These are phyloP conservation scores for Iguana delicatissima DNA, from an alignment of 2,797 vertebrate species.

Conservation along the genomic window DNA sequence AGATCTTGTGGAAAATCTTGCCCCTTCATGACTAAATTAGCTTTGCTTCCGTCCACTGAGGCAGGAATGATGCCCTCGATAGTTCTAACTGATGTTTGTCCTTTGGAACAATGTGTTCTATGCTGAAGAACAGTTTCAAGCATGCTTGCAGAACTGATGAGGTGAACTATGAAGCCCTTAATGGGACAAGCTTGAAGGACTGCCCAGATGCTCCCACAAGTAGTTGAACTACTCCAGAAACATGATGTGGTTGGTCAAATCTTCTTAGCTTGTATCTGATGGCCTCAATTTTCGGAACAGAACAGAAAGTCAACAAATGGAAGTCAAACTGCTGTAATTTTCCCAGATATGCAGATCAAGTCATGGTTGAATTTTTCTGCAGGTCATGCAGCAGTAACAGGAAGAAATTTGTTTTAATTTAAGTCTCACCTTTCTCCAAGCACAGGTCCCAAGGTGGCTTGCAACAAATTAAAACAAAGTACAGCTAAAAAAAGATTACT, in stretches of 20 bases:
- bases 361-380: neutral
- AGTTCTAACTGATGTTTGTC: neutral
- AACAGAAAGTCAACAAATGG: neutral
- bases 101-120: neutral
- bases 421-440: too few species aligned
- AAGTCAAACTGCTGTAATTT: neutral
- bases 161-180: neutral
- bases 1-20: neutral
- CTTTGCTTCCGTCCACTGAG: neutral
- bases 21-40: neutral
- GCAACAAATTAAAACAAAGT: too few species aligned
- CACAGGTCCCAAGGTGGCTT: too few species aligned
- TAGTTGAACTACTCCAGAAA: neutral
- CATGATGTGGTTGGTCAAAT: neutral
- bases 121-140: neutral
- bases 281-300: neutral
- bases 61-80: neutral
- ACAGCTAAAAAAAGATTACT: too few species aligned
- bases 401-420: too few species aligned
- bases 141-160: neutral
- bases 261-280: neutral
- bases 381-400: neutral
- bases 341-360: neutral
- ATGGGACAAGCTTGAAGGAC: neutral
- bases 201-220: neutral